Evolutionary conservation across 2,113 vertebrate species (phyloP), one percentile per base, ranked within the genome.

Genomic region (Osmerus mordax): DNA sequence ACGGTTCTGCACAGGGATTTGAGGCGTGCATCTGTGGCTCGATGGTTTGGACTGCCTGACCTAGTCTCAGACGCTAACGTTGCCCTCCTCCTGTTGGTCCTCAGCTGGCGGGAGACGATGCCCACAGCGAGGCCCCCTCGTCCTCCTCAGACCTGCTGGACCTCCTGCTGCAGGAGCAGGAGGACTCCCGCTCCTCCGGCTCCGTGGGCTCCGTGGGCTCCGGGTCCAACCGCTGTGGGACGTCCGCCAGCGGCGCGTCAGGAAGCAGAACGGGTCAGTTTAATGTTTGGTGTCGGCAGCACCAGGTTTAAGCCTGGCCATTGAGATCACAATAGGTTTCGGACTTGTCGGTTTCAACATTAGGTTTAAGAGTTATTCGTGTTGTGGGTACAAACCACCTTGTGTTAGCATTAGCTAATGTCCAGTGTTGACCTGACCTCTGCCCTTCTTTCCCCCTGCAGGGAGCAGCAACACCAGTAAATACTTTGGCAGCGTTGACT

Each of bases 401-500:
- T 12, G 41, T 47, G 41, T 47, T 11, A 47, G 41, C 41, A 47
- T 7, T 47, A 12, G 41, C 6, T 12, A 47, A 1, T 36, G 25
- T 28, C 25, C 25, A 36, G 32, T 6, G 32, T 21, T n/a, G 15
- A 16, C 18, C 23, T 36, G 32, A 62, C 5, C 16, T 59, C 18
- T 64, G 55, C 25, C 16, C 67, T 4, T 78, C 47, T 64, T 12
- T 11, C 11, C 61, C 13, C 69, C 72, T 11, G 62, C 81, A 93
- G 95, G 94, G 73, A 95, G 93, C 71, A 94, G 94, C 84, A 93
- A 93, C 83, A 96, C 92, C 84, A 99, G 96, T 88, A 96, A 93
- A 41, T 99, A 96, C 83, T 98, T 97, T 0, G 96, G 95, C 76
- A 97, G 96, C 52, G 87, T 95, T 29, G 95, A 97, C 85, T 98